These are phyloP conservation scores for Archegozetes longisetosus DNA, from an alignment of 1,140 invertebrate genomes.

Conservation along the genomic window DNA sequence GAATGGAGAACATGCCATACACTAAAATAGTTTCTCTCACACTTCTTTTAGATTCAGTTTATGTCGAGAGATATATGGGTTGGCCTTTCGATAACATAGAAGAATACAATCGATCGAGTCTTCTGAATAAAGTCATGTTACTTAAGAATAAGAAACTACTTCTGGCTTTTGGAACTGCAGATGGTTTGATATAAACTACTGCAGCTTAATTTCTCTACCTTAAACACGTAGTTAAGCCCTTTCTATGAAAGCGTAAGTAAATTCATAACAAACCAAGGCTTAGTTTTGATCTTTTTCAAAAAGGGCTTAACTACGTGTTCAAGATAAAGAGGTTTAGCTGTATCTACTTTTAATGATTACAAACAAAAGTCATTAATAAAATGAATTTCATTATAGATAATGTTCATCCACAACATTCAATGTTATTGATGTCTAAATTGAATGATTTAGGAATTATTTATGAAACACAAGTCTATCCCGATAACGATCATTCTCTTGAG, in stretches of 20 bases:
- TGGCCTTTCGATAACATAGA: slow-evolving; percentile 56
- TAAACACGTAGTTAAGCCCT: no score
- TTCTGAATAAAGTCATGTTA: slow-evolving; percentile 54
- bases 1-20: no score
- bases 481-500: slow-evolving; percentile 61
- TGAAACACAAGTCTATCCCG: slow-evolving; percentile 77
- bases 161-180: slow-evolving; percentile 71
- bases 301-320: no score
- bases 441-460: slow-evolving; percentile 66
- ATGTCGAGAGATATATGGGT: slow-evolving; percentile 84
- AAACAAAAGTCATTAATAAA: neutral
- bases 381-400: slow-evolving; percentile 48
- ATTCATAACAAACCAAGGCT: no score
- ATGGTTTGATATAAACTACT: no score
- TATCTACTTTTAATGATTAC: neutral
- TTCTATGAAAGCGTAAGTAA: no score
- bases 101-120: slow-evolving; percentile 46
- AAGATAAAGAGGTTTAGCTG: no score
- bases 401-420: slow-evolving; percentile 83
- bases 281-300: no score
- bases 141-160: slow-evolving; percentile 69
- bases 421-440: slow-evolving; percentile 65
- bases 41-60: slow-evolving; percentile 61
- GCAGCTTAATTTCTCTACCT: no score
- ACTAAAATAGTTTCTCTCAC: slow-evolving; percentile 8